Evolutionary conservation across 2,113 vertebrate genomes (phyloP).

Genomic region (Rhynchopsitta pachyrhyncha): DNA sequence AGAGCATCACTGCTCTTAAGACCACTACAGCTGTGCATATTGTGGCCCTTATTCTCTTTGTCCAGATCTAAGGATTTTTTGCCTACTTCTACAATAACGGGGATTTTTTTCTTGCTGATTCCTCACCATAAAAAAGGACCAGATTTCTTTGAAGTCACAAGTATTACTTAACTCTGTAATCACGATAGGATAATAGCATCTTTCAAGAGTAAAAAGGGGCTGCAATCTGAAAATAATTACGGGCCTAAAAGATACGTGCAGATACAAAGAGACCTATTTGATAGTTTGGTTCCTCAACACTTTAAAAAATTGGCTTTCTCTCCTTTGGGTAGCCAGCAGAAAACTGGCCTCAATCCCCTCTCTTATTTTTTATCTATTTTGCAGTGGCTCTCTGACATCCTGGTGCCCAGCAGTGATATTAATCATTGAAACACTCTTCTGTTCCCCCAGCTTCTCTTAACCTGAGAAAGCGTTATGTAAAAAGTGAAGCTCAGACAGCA

Average conservation of each 20-base stretch:
- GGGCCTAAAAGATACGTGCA: not conserved
- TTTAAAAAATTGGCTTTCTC: not conserved
- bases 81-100: not conserved
- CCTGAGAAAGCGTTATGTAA: not conserved
- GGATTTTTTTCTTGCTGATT: not conserved
- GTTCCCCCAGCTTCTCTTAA: not conserved
- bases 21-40: not conserved
- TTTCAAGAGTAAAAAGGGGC: not conserved
- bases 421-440: conserved; percentile 17
- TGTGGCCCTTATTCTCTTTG: not conserved
- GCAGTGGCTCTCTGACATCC: not conserved
- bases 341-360: not conserved
- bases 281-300: not conserved
- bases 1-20: not conserved
- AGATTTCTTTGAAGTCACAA: conserved; percentile 7
- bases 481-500: not conserved
- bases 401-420: conserved; percentile 13
- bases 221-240: not conserved
- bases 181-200: not conserved
- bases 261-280: not conserved
- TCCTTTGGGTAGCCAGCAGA: not conserved
- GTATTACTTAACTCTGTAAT: conserved; percentile 7
- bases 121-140: not conserved
- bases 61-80: not conserved
- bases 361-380: not conserved